Percentiles rank a stretch among this genome's conserved stretches.
Evolutionary conservation across 35 echinoderm and acorn worm species (phyloP).

Genomic region (Apostichopus parvimensis): DNA sequence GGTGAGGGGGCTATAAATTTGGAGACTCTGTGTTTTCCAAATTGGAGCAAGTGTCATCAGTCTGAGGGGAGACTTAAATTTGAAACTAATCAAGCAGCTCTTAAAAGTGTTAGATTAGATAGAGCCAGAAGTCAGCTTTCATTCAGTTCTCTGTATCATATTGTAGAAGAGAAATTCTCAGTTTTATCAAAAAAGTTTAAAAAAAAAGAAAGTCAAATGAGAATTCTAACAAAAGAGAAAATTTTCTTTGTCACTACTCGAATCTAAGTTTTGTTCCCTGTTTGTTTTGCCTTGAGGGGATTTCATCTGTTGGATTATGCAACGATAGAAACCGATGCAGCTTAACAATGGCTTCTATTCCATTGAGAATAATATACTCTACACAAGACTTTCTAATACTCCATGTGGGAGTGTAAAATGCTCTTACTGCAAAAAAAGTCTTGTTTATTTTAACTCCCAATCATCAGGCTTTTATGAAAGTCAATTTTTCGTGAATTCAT

Average conservation of each 20-base stretch:
- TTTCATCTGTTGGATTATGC: neutral
- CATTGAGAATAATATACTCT: neutral
- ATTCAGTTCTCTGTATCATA: too few relatives aligned
- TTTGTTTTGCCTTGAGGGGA: neutral
- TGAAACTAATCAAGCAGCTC: too few relatives aligned
- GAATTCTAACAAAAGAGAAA: neutral
- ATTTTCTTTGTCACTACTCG: neutral
- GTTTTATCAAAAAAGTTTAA: too few relatives aligned
- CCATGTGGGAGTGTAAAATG: neutral
- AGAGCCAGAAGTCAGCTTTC: too few relatives aligned
- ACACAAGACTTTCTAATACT: neutral
- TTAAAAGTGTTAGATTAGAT: too few relatives aligned
- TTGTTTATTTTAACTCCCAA: neutral
- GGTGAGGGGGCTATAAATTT: too few relatives aligned
- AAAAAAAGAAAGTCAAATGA: too few relatives aligned
- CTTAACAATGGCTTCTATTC: neutral
- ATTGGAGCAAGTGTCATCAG: too few relatives aligned
- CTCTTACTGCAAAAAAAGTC: neutral
- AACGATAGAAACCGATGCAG: neutral
- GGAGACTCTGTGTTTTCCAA: too few relatives aligned
- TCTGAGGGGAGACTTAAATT: too few relatives aligned
- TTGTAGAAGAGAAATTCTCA: too few relatives aligned
- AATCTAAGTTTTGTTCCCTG: neutral
- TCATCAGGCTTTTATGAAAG: neutral
- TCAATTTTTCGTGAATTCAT: neutral